These are phyloP conservation scores for Oryzias celebensis DNA, from an alignment of 2,113 vertebrate species.

Conservation along the genomic window DNA sequence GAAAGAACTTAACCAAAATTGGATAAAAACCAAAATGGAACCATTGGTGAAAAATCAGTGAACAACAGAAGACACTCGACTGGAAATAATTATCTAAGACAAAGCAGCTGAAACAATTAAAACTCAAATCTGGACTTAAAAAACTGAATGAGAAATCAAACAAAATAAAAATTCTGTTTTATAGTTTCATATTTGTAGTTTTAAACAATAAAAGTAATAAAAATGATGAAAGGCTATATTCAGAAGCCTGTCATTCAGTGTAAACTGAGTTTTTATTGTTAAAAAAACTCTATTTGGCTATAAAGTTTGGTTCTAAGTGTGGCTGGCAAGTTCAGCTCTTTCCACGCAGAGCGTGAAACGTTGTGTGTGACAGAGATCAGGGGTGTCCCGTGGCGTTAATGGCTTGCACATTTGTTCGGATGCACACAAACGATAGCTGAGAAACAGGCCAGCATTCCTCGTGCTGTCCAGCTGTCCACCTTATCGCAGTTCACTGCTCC, in stretches of 20 bases:
- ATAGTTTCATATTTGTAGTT: no score
- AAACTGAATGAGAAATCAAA: no score
- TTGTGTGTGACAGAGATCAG: conserved; percentile 22
- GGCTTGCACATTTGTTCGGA: conserved; percentile 47
- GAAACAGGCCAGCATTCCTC: conserved; percentile 46
- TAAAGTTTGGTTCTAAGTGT: conserved; percentile 10
- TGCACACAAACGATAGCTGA: conserved; percentile 57
- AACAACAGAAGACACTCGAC: no score
- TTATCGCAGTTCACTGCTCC: conserved; percentile 69
- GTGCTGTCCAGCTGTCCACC: conserved; percentile 78
- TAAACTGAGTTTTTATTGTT: neutral
- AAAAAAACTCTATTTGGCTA: neutral
- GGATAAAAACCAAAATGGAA: no score
- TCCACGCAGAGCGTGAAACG: conserved; percentile 21
- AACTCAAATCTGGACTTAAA: no score
- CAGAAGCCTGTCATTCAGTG: neutral
- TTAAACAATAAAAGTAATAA: no score
- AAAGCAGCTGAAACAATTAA: no score
- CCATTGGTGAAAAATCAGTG: no score
- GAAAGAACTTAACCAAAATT: no score
- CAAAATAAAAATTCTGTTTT: no score
- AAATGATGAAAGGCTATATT: no score
- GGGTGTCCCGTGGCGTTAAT: conserved; percentile 45
- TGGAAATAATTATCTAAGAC: no score
- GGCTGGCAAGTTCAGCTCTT: neutral